Evolutionary conservation across 2,113 vertebrate species (phyloP).

Genomic region (Oryzias javanicus): DNA sequence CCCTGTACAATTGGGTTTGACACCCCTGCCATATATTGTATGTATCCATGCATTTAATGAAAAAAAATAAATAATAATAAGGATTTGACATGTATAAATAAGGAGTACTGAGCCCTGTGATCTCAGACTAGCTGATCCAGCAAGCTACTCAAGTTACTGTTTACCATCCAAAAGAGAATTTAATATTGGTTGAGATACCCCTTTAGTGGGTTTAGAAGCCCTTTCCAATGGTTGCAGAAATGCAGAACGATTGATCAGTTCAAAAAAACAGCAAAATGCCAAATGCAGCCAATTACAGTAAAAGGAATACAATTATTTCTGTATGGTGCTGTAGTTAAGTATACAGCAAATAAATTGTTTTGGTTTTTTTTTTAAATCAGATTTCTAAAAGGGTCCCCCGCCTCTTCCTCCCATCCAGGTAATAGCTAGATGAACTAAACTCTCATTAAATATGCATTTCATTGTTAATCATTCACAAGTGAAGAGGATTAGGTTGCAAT

Average conservation of each 20-base stretch:
- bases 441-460: slow-evolving; percentile 77
- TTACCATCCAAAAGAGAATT: no score
- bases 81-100: not conserved
- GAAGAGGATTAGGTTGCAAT: slow-evolving; percentile 79
- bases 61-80: no score
- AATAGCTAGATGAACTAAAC: slow-evolving; percentile 76
- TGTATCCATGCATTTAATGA: no score
- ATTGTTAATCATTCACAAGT: slow-evolving; percentile 78
- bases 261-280: slow-evolving; percentile 72
- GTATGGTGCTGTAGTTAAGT: slow-evolving; percentile 43
- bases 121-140: no score
- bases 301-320: slow-evolving; percentile 80
- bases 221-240: slow-evolving; percentile 56
- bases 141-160: no score
- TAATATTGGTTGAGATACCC: no score
- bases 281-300: slow-evolving; percentile 76
- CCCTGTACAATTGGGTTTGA: no score
- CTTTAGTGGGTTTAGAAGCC: no score
- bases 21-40: no score
- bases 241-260: slow-evolving; percentile 80
- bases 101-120: no score
- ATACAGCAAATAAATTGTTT: no score
- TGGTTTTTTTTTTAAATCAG: slow-evolving; percentile 10
- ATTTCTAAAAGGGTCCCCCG: slow-evolving; percentile 56
- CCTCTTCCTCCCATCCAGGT: slow-evolving; percentile 46